These are phyloP conservation scores for Lasius fuliginosus DNA, from an alignment of 2,888 invertebrate species.

Conservation along the genomic window DNA sequence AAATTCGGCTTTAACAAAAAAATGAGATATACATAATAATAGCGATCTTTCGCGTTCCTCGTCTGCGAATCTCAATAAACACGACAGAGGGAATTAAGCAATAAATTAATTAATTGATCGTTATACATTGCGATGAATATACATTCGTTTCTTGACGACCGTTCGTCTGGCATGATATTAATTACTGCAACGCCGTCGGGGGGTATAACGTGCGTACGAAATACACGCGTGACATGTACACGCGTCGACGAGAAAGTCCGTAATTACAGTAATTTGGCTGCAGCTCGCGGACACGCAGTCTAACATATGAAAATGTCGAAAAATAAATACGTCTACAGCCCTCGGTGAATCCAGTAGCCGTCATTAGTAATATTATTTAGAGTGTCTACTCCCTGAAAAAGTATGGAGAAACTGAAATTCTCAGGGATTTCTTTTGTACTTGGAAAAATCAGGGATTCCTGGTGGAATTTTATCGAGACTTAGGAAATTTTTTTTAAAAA, in stretches of 20 bases:
- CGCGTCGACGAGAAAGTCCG: constrained; percentile 43
- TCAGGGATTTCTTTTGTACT: neutral
- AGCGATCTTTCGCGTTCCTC: neutral
- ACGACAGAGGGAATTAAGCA: neutral
- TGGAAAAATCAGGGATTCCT: neutral
- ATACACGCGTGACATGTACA: constrained; percentile 32
- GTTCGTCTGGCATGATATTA: constrained; percentile 23
- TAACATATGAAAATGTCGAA: constrained; percentile 17
- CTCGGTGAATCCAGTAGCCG: neutral
- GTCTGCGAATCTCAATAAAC: neutral
- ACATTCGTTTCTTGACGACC: constrained; percentile 10
- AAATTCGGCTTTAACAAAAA: neutral
- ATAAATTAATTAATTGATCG: constrained; percentile 25
- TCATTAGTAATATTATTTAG: constrained; percentile 23
- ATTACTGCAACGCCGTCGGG: constrained; percentile 39
- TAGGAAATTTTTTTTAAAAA: too few relatives aligned
- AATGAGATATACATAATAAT: neutral
- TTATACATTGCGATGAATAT: neutral
- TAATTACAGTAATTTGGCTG: constrained; percentile 40
- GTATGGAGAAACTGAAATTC: neutral
- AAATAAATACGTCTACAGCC: neutral
- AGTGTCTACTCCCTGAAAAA: neutral
- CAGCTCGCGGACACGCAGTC: neutral
- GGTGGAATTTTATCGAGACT: too few relatives aligned
- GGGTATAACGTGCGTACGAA: constrained; percentile 12